These are phyloP conservation scores for Temnothorax unifasciatus DNA, from an alignment of 2,888 invertebrate genomes.

Conservation along the genomic window DNA sequence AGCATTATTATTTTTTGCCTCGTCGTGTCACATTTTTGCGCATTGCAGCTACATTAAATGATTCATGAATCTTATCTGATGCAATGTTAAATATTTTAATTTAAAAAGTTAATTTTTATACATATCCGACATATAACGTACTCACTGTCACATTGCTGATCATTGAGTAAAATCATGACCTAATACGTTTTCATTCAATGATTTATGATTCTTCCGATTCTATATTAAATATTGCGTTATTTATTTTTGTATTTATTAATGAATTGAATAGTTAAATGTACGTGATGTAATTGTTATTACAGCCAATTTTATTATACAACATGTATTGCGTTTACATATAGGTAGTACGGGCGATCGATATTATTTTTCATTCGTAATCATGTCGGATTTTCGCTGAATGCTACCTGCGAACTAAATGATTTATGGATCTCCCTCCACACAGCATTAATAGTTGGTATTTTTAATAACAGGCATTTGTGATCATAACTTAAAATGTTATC, in stretches of 20 bases:
- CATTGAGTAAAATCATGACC: slow-evolving; percentile 19
- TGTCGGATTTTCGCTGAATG: slow-evolving; percentile 18
- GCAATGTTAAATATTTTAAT: slow-evolving; percentile 52
- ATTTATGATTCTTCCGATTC: slow-evolving; percentile 33
- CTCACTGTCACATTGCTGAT: background rate
- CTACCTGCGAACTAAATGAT: slow-evolving; percentile 34
- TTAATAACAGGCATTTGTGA: slow-evolving; percentile 31
- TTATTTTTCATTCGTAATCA: slow-evolving; percentile 44
- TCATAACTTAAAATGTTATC: slow-evolving; percentile 28
- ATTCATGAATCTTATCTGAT: slow-evolving; percentile 51
- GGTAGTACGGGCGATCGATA: slow-evolving; percentile 3
- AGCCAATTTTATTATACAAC: slow-evolving; percentile 2
- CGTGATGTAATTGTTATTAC: slow-evolving; percentile 37
- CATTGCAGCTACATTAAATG: slow-evolving; percentile 49
- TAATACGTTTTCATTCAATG: slow-evolving; percentile 31
- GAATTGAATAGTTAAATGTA: slow-evolving; percentile 7
- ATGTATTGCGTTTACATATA: background rate
- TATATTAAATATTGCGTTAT: slow-evolving; percentile 26
- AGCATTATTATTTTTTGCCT: slow-evolving; percentile 30
- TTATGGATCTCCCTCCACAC: slow-evolving; percentile 25
- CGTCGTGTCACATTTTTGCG: slow-evolving; percentile 51
- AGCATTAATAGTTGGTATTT: slow-evolving; percentile 26
- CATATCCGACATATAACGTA: slow-evolving; percentile 2
- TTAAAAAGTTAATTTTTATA: slow-evolving; percentile 45
- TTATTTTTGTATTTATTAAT: slow-evolving; percentile 42